Conservation (phyloP, 2,797 vertebrate genomes). For the Myotis pilosus region DNA sequence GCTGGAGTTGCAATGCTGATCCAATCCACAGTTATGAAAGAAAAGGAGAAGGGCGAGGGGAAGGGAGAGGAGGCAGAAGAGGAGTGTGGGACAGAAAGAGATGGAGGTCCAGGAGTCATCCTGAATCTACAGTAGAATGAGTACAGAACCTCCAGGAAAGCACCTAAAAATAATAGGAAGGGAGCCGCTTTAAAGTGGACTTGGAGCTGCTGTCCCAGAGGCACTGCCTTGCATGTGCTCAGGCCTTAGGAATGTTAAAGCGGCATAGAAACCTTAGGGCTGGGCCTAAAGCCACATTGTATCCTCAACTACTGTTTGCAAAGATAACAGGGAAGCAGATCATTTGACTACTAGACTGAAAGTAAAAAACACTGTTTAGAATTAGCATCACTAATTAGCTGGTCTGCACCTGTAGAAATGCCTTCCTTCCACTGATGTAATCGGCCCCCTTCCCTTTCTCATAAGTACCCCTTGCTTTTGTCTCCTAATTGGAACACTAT, state of each 20-base stretch:
- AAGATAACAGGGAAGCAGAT: neutral
- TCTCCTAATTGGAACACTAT: neutral
- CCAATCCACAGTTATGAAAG: neutral
- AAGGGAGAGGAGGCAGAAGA: neutral
- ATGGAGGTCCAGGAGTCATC: neutral
- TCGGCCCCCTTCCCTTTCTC: neutral
- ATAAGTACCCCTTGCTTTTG: neutral
- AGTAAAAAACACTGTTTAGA: neutral
- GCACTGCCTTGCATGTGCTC: neutral
- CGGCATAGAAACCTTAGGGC: neutral
- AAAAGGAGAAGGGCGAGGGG: neutral
- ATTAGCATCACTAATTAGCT: neutral
- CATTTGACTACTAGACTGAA: neutral
- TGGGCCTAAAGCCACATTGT: neutral
- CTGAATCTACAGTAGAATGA: fast-evolving
- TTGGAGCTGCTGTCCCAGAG: neutral
- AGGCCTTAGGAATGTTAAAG: neutral
- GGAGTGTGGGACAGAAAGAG: neutral
- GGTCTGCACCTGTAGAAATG: neutral
- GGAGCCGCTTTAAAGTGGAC: neutral
- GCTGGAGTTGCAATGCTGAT: neutral
- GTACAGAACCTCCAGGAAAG: neutral
- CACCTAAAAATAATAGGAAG: neutral
- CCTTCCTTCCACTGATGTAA: neutral
- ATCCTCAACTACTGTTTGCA: neutral